A percentile compares a stretch with the other conserved stretches of the same genome.
Evolutionary conservation across 2,888 invertebrate species (phyloP).

Genomic region (Nezara viridula): DNA sequence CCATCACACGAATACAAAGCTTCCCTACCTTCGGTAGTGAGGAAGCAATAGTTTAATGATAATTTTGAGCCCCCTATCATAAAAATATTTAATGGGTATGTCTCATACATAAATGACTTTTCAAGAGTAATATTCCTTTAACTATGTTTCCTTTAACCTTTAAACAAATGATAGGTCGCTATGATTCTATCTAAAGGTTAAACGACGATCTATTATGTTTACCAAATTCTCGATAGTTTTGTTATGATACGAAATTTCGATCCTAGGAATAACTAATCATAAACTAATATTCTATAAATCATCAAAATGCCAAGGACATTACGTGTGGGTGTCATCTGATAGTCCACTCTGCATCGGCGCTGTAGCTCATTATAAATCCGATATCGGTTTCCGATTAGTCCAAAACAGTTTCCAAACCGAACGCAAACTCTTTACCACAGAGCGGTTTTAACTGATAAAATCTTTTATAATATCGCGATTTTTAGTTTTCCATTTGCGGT

Average conservation of each 20-base stretch:
- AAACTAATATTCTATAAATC: constrained; percentile 3
- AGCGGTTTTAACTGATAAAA: background rate
- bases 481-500: background rate
- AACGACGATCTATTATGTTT: too few species aligned
- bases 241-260: background rate
- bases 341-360: background rate
- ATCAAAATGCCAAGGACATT: constrained; percentile 37
- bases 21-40: too few species aligned
- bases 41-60: too few species aligned
- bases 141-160: too few species aligned
- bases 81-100: too few species aligned
- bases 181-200: too few species aligned
- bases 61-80: too few species aligned
- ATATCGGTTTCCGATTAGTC: background rate
- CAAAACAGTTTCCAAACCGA: background rate
- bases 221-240: too few species aligned
- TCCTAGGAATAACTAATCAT: background rate
- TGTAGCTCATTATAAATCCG: background rate
- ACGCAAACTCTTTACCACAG: background rate
- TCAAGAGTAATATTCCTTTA: too few species aligned
- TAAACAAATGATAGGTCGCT: too few species aligned
- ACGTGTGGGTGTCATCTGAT: constrained; percentile 4
- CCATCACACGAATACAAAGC: too few species aligned
- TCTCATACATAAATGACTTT: too few species aligned
- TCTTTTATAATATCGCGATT: background rate